Evolutionary conservation across 2,888 invertebrate genomes (phyloP).

Genomic region (Apamea crenata): DNA sequence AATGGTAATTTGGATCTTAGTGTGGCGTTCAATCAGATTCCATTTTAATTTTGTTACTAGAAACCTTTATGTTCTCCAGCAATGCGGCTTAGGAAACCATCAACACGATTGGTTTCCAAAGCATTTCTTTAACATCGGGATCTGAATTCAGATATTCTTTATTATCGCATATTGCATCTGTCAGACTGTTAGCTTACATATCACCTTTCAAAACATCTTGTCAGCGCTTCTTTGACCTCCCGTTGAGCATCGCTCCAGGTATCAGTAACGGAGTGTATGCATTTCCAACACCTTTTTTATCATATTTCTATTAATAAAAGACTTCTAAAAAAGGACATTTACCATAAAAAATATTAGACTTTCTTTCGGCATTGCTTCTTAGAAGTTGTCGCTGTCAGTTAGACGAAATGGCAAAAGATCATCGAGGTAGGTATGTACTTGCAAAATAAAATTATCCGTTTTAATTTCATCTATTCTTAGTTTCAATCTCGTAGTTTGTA

Average conservation of each 20-base stretch:
- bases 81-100: neutral
- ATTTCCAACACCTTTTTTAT: constrained; percentile 54
- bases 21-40: constrained; percentile 9
- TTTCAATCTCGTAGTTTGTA: neutral
- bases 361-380: constrained; percentile 40
- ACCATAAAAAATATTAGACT: constrained; percentile 19
- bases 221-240: constrained; percentile 53
- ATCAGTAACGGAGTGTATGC: constrained; percentile 36
- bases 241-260: constrained; percentile 54
- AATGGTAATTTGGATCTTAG: neutral
- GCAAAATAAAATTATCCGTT: neutral
- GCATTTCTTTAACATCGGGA: neutral
- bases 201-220: constrained; percentile 57
- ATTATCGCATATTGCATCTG: constrained; percentile 19
- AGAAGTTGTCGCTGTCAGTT: constrained; percentile 11
- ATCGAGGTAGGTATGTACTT: neutral
- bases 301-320: constrained; percentile 26
- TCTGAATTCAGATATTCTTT: neutral
- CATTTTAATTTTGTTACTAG: neutral
- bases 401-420: constrained; percentile 6
- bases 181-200: constrained; percentile 33
- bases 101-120: neutral
- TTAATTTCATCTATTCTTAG: neutral
- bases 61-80: neutral
- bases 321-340: neutral